Percentiles rank a stretch among this genome's conserved stretches.
Evolutionary conservation across 1,140 invertebrate species (phyloP).

Genomic region (Riptortus pedestris): DNA sequence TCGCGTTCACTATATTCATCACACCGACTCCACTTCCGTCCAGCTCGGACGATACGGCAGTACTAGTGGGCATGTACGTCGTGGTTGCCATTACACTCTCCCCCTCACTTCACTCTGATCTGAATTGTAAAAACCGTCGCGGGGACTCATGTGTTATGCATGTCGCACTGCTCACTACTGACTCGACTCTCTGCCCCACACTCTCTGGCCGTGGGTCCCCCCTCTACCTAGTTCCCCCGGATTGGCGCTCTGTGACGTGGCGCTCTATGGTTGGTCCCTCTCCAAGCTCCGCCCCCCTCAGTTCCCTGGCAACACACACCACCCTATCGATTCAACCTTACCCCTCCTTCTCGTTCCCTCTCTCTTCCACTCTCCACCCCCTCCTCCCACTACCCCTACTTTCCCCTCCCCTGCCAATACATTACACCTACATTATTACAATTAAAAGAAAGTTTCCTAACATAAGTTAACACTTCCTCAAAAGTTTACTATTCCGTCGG

Average conservation of each 20-base stretch:
- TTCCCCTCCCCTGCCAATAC: constrained; percentile 31
- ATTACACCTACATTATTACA: constrained; percentile 33
- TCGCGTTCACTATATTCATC: constrained; percentile 47
- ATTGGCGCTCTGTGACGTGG: constrained; percentile 20
- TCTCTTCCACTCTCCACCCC: constrained; percentile 20
- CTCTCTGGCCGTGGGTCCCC: constrained; percentile 18
- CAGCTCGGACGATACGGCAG: constrained; percentile 57
- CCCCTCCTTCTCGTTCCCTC: constrained; percentile 12
- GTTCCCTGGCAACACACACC: constrained; percentile 28
- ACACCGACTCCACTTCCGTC: constrained; percentile 58
- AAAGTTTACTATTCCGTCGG: background rate
- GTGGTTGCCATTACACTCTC: constrained; percentile 57
- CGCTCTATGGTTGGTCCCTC: constrained; percentile 20
- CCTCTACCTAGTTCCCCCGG: constrained; percentile 22
- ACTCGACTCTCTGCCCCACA: constrained; percentile 33
- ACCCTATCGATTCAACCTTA: constrained; percentile 14
- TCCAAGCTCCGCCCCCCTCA: constrained; percentile 26
- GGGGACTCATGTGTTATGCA: constrained; percentile 48
- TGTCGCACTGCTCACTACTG: constrained; percentile 43
- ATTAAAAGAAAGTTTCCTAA: constrained; percentile 29
- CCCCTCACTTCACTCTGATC: constrained; percentile 30
- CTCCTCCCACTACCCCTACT: constrained; percentile 9
- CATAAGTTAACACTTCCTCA: constrained; percentile 4
- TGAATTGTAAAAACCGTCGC: constrained; percentile 32
- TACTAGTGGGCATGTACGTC: constrained; percentile 71